These are phyloP conservation scores for Flabesymbios commensalis DNA, from an alignment of 2,888 invertebrate genomes.

Conservation along the genomic window DNA sequence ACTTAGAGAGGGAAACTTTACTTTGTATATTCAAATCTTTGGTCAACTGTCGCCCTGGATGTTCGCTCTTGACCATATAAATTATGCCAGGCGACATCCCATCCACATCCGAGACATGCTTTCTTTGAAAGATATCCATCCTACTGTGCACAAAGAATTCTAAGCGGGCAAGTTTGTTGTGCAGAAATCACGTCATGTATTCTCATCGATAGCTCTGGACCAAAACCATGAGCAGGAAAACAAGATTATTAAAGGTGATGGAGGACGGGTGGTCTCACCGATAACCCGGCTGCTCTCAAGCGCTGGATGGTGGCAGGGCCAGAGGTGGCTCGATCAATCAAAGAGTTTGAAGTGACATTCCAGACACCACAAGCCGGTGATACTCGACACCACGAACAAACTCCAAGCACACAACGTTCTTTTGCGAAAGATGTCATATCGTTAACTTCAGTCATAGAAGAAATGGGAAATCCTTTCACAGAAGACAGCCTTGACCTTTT, in stretches of 20 bases:
- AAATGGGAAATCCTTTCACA: background rate
- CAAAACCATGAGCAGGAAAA: too few relatives aligned
- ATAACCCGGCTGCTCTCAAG: too few relatives aligned
- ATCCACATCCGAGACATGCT: background rate
- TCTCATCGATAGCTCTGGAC: background rate
- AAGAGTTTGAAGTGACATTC: conserved; percentile 4
- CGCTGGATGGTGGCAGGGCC: too few relatives aligned
- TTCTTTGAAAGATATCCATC: background rate
- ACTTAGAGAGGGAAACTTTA: background rate
- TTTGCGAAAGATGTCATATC: background rate
- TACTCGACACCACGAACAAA: conserved; percentile 1
- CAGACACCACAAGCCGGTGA: background rate
- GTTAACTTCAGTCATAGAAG: conserved; percentile 1
- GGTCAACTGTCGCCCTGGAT: too few relatives aligned
- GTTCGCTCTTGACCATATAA: too few relatives aligned
- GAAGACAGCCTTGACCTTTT: conserved; percentile 1
- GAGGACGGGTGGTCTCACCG: background rate
- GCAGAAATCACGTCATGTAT: background rate
- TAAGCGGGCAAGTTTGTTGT: background rate
- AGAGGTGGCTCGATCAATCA: conserved; percentile 20
- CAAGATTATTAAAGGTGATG: background rate
- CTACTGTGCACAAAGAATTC: background rate
- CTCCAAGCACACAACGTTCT: background rate
- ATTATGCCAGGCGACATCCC: too few relatives aligned
- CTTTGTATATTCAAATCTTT: background rate